Conservation (phyloP, 1,140 invertebrate species). For the Pseudomyrmex cubaensis region DNA sequence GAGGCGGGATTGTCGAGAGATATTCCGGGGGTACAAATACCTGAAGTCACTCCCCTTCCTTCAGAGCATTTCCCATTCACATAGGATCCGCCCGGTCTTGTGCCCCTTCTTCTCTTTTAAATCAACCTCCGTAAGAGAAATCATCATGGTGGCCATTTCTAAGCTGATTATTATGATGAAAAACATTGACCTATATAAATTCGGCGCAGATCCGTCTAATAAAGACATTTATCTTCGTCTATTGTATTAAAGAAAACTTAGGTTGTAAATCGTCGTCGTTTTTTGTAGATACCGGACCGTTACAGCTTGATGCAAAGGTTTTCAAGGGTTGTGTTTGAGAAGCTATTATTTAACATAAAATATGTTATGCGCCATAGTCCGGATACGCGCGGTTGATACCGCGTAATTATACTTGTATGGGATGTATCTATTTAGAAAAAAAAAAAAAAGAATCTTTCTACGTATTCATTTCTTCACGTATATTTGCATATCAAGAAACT, state of each 20-base stretch:
- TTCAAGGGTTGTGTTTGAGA: slow-evolving; percentile 22
- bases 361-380: background rate
- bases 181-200: slow-evolving; percentile 71
- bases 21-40: slow-evolving; percentile 60
- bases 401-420: background rate
- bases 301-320: background rate
- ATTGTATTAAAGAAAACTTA: slow-evolving; percentile 75
- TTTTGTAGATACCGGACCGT: slow-evolving; percentile 23
- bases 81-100: slow-evolving; percentile 68
- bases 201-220: slow-evolving; percentile 80
- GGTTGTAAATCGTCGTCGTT: slow-evolving; percentile 54
- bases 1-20: slow-evolving; percentile 67
- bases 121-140: slow-evolving; percentile 74
- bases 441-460: too few relatives aligned
- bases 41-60: slow-evolving; percentile 75
- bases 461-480: too few relatives aligned
- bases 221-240: slow-evolving; percentile 83
- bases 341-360: background rate
- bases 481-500: too few relatives aligned
- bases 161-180: slow-evolving; percentile 53
- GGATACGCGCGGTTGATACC: background rate
- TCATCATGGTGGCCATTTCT: slow-evolving; percentile 65
- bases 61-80: slow-evolving; percentile 58
- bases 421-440: too few relatives aligned
- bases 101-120: slow-evolving; percentile 58